Evolutionary conservation across 1,140 invertebrate species (phyloP), one percentile per base, ranked within the genome.

Genomic region (Sycophaga agraensis): DNA sequence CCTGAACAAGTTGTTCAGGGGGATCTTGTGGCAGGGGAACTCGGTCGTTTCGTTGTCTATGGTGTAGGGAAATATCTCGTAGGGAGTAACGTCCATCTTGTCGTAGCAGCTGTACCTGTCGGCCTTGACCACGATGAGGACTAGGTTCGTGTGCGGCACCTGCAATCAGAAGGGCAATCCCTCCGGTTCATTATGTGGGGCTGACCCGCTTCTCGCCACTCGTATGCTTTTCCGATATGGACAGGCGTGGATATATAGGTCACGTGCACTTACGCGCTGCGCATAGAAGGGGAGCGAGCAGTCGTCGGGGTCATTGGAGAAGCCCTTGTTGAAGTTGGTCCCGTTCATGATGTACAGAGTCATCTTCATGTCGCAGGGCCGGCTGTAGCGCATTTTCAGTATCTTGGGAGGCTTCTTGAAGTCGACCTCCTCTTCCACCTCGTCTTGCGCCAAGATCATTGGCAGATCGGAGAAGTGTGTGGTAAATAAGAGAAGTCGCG

Each of bases 121-220:
- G n/a, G 67, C 74, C 61, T 91, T 84, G 1, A 92, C 84, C 0
- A 93, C 89, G 4, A 95, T 83, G 42, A 96, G 78, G 9, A 96
- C 71, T 48, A 96, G 79, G 81, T 96, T 96, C 9, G 89, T 91
- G 64, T 89, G 82, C 1, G 86, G 85, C 45, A 93, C 78, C 91
- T 92, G 70, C 68, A n/a, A n/a, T n/a, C n/a, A n/a, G n/a, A n/a
- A n/a, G n/a, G n/a, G n/a, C n/a, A n/a, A n/a, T n/a, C n/a, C n/a
- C n/a, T n/a, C n/a, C n/a, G n/a, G n/a, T n/a, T n/a, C n/a, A n/a
- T n/a, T n/a, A n/a, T n/a, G n/a, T n/a, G n/a, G n/a, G n/a, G n/a
- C n/a, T n/a, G n/a, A n/a, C n/a, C n/a, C n/a, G n/a, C n/a, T n/a
- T n/a, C n/a, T n/a, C n/a, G n/a, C n/a, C n/a, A n/a, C n/a, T n/a